Base-by-base conservation (phyloP, 2,113 vertebrate genomes). In the Pelmatolapia mariae region DNA sequence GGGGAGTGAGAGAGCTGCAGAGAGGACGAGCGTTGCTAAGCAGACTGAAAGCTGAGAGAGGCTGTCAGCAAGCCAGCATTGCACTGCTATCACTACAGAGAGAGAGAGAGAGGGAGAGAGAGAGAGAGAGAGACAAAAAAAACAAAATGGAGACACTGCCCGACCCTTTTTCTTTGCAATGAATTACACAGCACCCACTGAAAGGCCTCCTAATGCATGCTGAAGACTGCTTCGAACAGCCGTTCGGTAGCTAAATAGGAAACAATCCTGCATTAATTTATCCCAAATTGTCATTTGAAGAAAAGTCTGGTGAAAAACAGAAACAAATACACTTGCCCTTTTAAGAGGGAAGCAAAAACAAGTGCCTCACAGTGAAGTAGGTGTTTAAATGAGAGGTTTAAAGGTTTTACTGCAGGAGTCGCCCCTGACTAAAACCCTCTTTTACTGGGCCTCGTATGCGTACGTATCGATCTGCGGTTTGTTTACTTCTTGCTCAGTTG, bases 1-100 rank as follows among this genome's bases (percentile, higher is more conserved):
- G 90, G 82, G 79, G 86, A 92, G 93, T 85, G 94, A 95, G 90
- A 83, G 89, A 92, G 89, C 86, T 82, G 84, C 63, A 85, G 82
- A 91, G 86, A 88, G 80, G 90, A 91, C 19, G 86, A 94, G 94
- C 86, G 94, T 95, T 96, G 94, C 95, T 96, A 96, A 95, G 95
- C 95, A 95, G 95, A 95, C 90, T 93, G 89, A 91, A 93, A 93
- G 91, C 89, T 7, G 83, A 91, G 91, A 86, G 91, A 94, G 91
- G 86, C 90, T 92, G 93, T 91, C 93, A 93, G 94, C 87, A 79
- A 90, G 94, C 93, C 93, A 93, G 90, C 84, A 88, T 85, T 81
- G 89, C 87, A 79, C 89, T 85, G 92, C 88, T 92, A 92, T 93
- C 91, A 89, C 89, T 66, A 89, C 86, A 83, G 71, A 87, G 85